Percentiles rank a stretch among this genome's conserved stretches.
phyloP scores from a whole-genome alignment of 2,113 vertebrate species.

The Nansenia antarctica region DNA sequence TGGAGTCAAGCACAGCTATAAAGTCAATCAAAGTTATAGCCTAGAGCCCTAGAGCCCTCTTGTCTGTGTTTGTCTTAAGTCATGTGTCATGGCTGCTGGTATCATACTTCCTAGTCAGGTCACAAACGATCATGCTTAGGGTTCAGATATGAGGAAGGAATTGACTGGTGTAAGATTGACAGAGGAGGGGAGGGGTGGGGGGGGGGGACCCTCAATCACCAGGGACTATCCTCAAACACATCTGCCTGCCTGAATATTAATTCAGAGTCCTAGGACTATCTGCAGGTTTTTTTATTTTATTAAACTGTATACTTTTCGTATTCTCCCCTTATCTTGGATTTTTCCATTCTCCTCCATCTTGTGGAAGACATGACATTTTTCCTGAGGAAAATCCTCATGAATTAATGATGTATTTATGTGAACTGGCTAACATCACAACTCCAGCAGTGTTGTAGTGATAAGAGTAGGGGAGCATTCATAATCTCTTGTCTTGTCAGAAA shows the following conservation, averaged over 20 bases:
- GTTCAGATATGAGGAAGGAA: too few species aligned
- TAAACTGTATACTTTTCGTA: background rate
- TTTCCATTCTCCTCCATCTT: background rate
- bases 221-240: too few species aligned
- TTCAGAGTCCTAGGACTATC: too few species aligned
- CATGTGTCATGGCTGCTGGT: too few species aligned
- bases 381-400: background rate
- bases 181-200: too few species aligned
- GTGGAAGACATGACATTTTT: background rate
- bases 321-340: background rate
- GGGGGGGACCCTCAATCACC: too few species aligned
- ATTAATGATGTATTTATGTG: background rate
- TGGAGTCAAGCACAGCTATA: background rate
- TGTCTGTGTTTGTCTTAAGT: background rate
- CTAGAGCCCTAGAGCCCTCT: background rate
- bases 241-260: too few species aligned
- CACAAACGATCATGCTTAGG: too few species aligned
- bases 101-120: too few species aligned
- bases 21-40: background rate
- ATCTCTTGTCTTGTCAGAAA: background rate
- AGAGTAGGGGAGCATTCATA: background rate
- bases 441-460: background rate
- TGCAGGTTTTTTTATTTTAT: background rate
- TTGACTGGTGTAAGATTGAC: too few species aligned
- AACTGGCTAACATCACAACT: background rate